A percentile compares a stretch with the other conserved stretches of the same genome.
Evolutionary conservation across 2,797 vertebrate genomes (phyloP).

Genomic region (Staurois parvus): DNA sequence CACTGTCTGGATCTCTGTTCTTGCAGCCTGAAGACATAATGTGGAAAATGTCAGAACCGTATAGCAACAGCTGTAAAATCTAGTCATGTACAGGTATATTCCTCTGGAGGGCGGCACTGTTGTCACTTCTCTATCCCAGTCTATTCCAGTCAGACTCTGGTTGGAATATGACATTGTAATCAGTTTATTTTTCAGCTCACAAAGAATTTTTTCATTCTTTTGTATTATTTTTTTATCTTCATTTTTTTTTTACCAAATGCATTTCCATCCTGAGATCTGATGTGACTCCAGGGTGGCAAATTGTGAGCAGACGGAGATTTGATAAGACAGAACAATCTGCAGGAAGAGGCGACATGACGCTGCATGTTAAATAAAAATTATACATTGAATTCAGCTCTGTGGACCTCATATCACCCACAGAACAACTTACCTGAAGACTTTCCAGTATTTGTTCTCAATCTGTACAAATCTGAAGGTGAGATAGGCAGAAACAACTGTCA

Average conservation of each 20-base stretch:
- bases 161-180: background rate
- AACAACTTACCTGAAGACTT: background rate
- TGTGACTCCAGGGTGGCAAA: background rate
- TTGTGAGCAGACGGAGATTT: background rate
- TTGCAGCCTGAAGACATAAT: too few relatives aligned
- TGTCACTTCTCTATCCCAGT: background rate
- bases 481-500: background rate
- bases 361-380: background rate
- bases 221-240: too few relatives aligned
- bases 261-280: background rate
- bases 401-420: background rate
- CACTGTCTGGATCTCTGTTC: too few relatives aligned
- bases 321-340: background rate
- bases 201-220: background rate
- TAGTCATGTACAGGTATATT: background rate
- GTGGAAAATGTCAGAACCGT: too few relatives aligned
- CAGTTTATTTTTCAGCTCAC: conserved; percentile 17
- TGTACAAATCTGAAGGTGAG: background rate
- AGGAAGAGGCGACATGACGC: background rate
- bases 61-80: too few relatives aligned
- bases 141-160: too few relatives aligned
- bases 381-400: background rate
- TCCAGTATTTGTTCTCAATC: background rate
- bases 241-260: conserved; percentile 5
- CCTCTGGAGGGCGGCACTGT: background rate